Evolutionary conservation across 2,113 vertebrate species (phyloP).

Genomic region (Mesoclemmys tuberculata): DNA sequence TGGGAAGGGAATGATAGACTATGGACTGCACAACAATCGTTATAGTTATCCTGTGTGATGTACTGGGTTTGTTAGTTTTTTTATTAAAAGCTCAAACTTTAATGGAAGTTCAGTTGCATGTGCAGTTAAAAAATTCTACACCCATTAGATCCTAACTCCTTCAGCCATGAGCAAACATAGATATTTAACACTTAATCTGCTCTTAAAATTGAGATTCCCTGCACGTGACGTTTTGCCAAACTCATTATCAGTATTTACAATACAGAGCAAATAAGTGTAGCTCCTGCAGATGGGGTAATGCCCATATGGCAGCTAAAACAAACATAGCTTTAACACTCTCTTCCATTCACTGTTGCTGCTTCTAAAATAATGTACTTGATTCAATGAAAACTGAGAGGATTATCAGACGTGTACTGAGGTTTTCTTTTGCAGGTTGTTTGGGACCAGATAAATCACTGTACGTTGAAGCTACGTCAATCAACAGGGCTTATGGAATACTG

Average conservation of each 20-base stretch:
- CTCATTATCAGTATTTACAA: constrained; percentile 67
- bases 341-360: not conserved
- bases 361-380: constrained; percentile 30
- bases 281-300: constrained; percentile 35
- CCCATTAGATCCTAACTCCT: constrained; percentile 1
- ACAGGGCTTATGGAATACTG: constrained; percentile 98
- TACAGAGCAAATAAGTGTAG: constrained; percentile 46
- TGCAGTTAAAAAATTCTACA: not conserved
- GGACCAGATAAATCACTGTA: constrained; percentile 99
- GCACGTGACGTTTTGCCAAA: constrained; percentile 43
- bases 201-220: constrained; percentile 61
- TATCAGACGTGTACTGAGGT: not conserved
- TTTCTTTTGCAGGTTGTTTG: constrained; percentile 88
- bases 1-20: not conserved
- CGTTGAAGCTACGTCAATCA: constrained; percentile 97
- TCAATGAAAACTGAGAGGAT: constrained; percentile 5
- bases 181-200: constrained; percentile 56
- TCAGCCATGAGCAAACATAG: constrained; percentile 27
- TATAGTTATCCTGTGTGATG: not conserved
- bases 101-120: not conserved
- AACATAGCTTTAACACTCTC: constrained; percentile 39
- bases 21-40: not conserved
- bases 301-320: constrained; percentile 70
- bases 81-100: constrained; percentile 5
- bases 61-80: not conserved